Percentiles rank a stretch among this genome's conserved stretches.
These are phyloP conservation scores for Chrysolina haemoptera DNA, from an alignment of 2,888 invertebrate genomes.

Conservation along the genomic window DNA sequence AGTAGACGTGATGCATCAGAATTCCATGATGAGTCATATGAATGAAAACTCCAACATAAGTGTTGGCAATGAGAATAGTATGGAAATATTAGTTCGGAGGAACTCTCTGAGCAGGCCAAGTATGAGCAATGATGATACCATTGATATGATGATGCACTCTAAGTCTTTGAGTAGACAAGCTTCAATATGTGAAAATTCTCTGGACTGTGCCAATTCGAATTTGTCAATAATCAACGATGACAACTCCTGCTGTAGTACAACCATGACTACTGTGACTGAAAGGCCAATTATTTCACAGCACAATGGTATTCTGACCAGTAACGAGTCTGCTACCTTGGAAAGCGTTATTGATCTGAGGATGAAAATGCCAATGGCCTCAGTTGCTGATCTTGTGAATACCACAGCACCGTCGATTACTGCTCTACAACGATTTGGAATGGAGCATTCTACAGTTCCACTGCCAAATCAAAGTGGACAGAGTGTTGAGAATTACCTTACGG, in stretches of 20 bases:
- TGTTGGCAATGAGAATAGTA: conserved; percentile 62
- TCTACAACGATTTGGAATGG: conserved; percentile 71
- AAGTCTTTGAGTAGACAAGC: conserved; percentile 50
- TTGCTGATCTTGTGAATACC: conserved; percentile 69
- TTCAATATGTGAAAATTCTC: conserved; percentile 64
- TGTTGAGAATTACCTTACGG: conserved; percentile 74
- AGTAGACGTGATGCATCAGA: conserved; percentile 69
- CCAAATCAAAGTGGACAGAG: conserved; percentile 75
- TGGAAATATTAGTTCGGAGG: conserved; percentile 62
- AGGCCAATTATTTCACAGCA: conserved; percentile 25
- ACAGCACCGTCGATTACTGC: conserved; percentile 74
- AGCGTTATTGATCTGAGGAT: conserved; percentile 80
- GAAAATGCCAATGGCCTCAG: conserved; percentile 75
- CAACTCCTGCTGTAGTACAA: conserved; percentile 55
- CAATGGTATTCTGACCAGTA: conserved; percentile 23
- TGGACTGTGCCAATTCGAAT: conserved; percentile 58
- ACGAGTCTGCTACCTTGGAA: conserved; percentile 60
- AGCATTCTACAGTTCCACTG: conserved; percentile 69
- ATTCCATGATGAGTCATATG: conserved; percentile 56
- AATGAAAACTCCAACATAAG: conserved; percentile 66
- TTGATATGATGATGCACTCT: conserved; percentile 60
- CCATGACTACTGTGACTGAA: conserved; percentile 38
- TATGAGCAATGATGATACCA: conserved; percentile 61
- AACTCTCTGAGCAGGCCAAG: conserved; percentile 54
- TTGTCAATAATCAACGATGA: conserved; percentile 59